These are phyloP conservation scores for human DNA, from an alignment of 2,113 vertebrate genomes.

Conservation along the genomic window DNA sequence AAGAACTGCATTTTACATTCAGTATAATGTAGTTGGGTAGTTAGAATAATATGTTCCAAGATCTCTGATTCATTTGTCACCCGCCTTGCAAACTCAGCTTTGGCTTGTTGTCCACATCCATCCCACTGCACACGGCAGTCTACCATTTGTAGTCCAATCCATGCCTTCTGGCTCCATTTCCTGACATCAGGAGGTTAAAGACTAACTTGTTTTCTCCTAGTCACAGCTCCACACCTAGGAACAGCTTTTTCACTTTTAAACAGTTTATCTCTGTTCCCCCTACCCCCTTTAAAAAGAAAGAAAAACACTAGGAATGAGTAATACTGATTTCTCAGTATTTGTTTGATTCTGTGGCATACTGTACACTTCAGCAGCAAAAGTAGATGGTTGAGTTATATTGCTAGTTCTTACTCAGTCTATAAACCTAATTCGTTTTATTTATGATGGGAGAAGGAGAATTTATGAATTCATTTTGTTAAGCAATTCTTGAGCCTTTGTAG, in stretches of 20 bases:
- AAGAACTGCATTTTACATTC: neutral
- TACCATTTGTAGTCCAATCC: accelerated
- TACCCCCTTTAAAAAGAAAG: neutral
- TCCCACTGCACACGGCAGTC: neutral
- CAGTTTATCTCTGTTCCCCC: neutral
- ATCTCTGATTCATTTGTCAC: neutral
- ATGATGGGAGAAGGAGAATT: constrained; percentile 55
- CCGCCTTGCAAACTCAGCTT: neutral
- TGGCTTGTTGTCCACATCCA: neutral
- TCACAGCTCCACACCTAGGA: neutral
- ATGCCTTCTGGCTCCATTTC: neutral
- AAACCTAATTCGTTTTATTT: constrained; percentile 65
- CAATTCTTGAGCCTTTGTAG: constrained; percentile 32
- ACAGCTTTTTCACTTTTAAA: constrained; percentile 6
- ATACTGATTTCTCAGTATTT: constrained; percentile 56
- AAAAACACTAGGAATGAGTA: neutral
- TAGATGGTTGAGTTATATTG: constrained; percentile 45
- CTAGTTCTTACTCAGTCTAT: constrained; percentile 56
- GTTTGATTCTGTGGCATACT: constrained; percentile 57
- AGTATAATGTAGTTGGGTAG: neutral
- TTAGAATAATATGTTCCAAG: neutral
- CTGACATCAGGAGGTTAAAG: neutral
- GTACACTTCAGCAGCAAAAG: constrained; percentile 14
- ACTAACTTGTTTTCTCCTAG: neutral
- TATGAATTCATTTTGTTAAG: constrained; percentile 68